Base-by-base conservation (phyloP, 2,888 invertebrate species). In the Malacosoma neustria region DNA sequence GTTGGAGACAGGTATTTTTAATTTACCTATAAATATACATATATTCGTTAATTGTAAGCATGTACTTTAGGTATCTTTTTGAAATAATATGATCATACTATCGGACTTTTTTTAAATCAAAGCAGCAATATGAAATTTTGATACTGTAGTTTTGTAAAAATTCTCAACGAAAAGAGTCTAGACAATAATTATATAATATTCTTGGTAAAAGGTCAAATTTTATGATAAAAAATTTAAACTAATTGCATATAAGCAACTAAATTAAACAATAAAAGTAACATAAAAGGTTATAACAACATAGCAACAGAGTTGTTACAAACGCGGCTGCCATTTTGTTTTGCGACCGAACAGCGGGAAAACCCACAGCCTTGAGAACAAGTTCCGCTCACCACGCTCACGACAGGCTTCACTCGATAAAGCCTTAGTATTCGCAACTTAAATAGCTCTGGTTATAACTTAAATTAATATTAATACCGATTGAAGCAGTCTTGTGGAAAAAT, bases 311-410 rank as follows among this genome's bases (percentile, higher is more conserved):
- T 35, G 40, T 37, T 42, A 48, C 41, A 49, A 46, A 45, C 41
- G 39, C 48, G 37, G 50, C 61, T 51, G 69, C 71, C 70, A 71
- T 72, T 55, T 75, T 68, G 72, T 59, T 53, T 44, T 32, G 40
- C 43, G 44, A 31, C 43, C 37, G 30, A 38, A 36, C 36, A 49
- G 60, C 63, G 79, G 84, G 73, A 81, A 84, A 84, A 69, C 84
- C 84, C 36, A 48, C 58, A 70, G 64, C 81, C 82, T 84, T 82
- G 81, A 69, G 54, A 69, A 82, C 82, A 77, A 75, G 84, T 81
- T 72, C 58, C 61, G 51, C 57, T 64, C 67, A 57, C 59, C 45
- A 55, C 51, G 53, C 58, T 49, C 46, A 36, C 36, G 36, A 34
- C 30, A 29, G 31, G 11, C 34, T 32, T 32, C 34, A 34, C 34